Conservation (phyloP, 2,113 vertebrate genomes). For the Isichthys henryi region DNA sequence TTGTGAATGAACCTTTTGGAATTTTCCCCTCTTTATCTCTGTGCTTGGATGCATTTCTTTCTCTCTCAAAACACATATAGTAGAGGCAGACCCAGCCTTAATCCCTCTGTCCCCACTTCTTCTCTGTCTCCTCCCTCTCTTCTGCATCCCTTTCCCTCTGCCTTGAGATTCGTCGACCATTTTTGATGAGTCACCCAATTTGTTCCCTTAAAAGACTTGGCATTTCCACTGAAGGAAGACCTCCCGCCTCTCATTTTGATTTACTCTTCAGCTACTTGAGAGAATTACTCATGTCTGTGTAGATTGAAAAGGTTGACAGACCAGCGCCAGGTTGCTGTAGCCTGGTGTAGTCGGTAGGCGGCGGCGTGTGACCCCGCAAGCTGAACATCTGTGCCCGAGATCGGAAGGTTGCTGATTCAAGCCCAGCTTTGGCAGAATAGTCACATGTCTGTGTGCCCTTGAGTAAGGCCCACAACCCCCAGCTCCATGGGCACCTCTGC, state of each 20-base stretch:
- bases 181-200: slow-evolving; percentile 47
- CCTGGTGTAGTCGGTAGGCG: neutral
- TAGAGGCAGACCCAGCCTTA: neutral
- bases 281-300: slow-evolving; percentile 25
- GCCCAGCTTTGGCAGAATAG: neutral
- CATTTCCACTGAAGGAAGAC: slow-evolving; percentile 26
- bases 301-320: neutral
- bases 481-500: neutral
- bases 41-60: neutral
- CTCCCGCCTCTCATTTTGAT: slow-evolving; percentile 25
- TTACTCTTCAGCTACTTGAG: slow-evolving; percentile 25
- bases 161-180: neutral
- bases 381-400: neutral
- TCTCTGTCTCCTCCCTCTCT: neutral
- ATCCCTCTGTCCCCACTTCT: neutral
- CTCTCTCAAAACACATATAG: neutral
- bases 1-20: slow-evolving; percentile 55
- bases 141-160: neutral
- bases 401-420: neutral
- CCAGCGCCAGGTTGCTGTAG: no score
- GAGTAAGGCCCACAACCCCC: neutral
- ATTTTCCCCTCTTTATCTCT: slow-evolving; percentile 31
- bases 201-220: slow-evolving; percentile 37
- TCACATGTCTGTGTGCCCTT: neutral
- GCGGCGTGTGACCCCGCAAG: neutral